Evolutionary conservation across 2,113 vertebrate species (phyloP).

Genomic region (Tinamus guttatus): DNA sequence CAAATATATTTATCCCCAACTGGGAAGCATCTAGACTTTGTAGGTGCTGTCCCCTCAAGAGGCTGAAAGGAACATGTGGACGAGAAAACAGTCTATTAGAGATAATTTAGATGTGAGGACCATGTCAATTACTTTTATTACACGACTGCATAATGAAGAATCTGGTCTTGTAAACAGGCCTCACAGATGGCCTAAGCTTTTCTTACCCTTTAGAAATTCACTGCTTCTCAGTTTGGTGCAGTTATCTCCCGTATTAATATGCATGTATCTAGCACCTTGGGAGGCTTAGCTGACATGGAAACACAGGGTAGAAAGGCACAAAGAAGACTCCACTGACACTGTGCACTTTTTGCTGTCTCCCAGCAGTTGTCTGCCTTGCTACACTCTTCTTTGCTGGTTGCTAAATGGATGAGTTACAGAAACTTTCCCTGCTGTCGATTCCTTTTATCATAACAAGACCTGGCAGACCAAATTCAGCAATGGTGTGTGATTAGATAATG

Average conservation of each 20-base stretch:
- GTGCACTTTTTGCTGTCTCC: not conserved
- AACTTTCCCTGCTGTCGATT: not conserved
- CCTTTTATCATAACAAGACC: not conserved
- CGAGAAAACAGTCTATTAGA: not conserved
- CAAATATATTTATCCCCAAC: not conserved
- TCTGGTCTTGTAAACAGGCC: not conserved
- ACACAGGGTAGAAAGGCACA: not conserved
- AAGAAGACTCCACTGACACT: not conserved
- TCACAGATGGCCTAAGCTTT: constrained; percentile 22
- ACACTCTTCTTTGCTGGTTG: not conserved
- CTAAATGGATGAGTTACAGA: not conserved
- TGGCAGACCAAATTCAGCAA: not conserved
- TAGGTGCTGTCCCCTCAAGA: not conserved
- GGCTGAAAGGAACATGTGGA: not conserved
- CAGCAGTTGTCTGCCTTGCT: not conserved
- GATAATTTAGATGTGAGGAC: constrained; percentile 18
- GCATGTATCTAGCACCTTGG: not conserved
- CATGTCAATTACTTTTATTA: not conserved
- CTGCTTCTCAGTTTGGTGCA: not conserved
- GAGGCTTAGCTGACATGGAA: not conserved
- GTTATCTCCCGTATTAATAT: not conserved
- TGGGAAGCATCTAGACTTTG: not conserved
- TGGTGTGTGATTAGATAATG: not conserved
- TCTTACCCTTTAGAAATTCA: not conserved
- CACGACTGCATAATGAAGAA: not conserved